Evolutionary conservation across 1,140 invertebrate species (phyloP), one percentile per base, ranked within the genome.

Genomic region (Drosophila pachea): DNA sequence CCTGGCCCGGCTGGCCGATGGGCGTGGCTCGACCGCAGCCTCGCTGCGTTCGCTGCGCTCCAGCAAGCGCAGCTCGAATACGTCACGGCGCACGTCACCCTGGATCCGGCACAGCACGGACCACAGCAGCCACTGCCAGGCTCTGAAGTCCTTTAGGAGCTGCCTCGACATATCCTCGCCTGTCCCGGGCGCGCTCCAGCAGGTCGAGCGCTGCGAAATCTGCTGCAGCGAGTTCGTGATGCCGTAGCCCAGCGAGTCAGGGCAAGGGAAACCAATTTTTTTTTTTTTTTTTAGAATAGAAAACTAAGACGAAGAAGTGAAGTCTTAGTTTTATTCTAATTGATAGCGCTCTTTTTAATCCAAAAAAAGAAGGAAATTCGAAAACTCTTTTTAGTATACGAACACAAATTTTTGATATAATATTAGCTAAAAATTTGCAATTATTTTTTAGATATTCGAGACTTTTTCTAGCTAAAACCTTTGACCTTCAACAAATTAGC

Each of bases 71-170:
- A 74, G 53, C 3, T 68, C 71, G 0, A 55, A 66, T 12, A 66
- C 63, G 1, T 49, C 72, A 4, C 59, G 65, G 16, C 65, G 68
- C 2, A 79, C 72, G 22, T 83, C 78, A 5, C 78, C 78, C 5
- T 83, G 78, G 78, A 48, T 84, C 4, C 60, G 65, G 32, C 56
- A 62, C n/a, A 73, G 79, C 6, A 8, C 5, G 55, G 61, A 76
- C 4, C 70, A 79, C 7, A 66, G 49, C 3, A 40, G 45, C 22
- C 22, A 22, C 4, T 42, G 38, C 9, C 75, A 62, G 36, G 71
- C 74, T 5, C 35, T 49, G 7, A 61, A 58, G 4, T 16, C 4
- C 6, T 47, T 42, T 4, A 16, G 35, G 9, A 53, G 54, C 0
- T 65, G 54, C 14, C 12, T 42, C 1, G 53, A 58, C 4, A 8